A percentile compares a stretch with the other conserved stretches of the same genome.
Conservation (phyloP, 2,797 vertebrate species). For the Channa striata region DNA sequence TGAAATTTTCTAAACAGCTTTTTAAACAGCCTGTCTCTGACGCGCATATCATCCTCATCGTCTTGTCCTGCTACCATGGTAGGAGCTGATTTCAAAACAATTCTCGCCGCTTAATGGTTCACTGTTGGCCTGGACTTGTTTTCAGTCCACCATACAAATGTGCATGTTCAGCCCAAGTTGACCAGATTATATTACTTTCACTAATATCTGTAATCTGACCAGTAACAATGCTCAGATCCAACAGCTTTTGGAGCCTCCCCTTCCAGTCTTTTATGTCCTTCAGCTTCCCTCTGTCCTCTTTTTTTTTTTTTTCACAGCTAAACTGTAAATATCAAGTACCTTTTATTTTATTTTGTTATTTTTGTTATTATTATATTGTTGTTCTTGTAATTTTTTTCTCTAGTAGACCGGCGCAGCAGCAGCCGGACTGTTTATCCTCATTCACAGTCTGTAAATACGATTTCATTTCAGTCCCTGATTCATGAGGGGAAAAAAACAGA, state of each 20-base stretch:
- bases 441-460: conserved; percentile 85
- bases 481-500: conserved; percentile 74
- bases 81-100: conserved; percentile 34
- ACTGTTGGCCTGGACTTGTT: conserved; percentile 24
- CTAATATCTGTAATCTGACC: conserved; percentile 65
- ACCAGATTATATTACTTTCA: conserved; percentile 54
- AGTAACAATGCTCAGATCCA: conserved; percentile 59
- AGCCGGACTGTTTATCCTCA: conserved; percentile 79
- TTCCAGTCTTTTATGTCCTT: conserved; percentile 51
- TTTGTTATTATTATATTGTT: conserved; percentile 85
- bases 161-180: conserved; percentile 65
- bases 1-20: conserved; percentile 28
- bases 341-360: conserved; percentile 84
- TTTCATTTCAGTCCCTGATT: conserved; percentile 83
- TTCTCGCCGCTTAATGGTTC: conserved; percentile 28
- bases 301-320: conserved; percentile 81
- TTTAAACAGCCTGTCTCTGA: conserved; percentile 44
- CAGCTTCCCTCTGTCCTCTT: conserved; percentile 52
- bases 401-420: conserved; percentile 81
- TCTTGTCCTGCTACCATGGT: conserved; percentile 11
- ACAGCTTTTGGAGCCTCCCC: conserved; percentile 74
- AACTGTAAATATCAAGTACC: conserved; percentile 90
- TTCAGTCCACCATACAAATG: conserved; percentile 39
- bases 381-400: conserved; percentile 83
- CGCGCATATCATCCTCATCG: conserved; percentile 55